A percentile compares a stretch with the other conserved stretches of the same genome.
Evolutionary conservation across 2,888 invertebrate genomes (phyloP).

Genomic region (Synanthedon formicaeformis): DNA sequence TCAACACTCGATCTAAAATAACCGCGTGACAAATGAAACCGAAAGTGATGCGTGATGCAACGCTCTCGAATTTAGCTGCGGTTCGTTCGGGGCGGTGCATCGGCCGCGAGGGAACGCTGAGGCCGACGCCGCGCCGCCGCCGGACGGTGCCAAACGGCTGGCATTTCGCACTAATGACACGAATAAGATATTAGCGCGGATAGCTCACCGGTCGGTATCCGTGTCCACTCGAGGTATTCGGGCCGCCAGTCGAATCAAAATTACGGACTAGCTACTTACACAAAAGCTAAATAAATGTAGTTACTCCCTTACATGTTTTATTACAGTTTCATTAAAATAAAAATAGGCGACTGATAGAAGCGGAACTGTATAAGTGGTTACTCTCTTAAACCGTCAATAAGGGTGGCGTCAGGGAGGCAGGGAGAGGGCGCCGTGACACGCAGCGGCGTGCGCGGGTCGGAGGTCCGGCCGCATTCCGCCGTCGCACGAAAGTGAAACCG

Average conservation of each 20-base stretch:
- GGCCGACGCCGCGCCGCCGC: constrained; percentile 23
- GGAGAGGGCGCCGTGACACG: constrained; percentile 25
- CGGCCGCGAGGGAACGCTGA: constrained; percentile 49
- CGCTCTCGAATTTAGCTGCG: constrained; percentile 62
- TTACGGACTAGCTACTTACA: constrained; percentile 21
- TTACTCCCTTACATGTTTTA: no score
- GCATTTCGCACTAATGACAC: constrained; percentile 70
- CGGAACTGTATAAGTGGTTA: neutral
- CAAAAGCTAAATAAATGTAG: no score
- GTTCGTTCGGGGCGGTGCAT: constrained; percentile 52
- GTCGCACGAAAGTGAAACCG: constrained; percentile 67
- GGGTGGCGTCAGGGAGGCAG: constrained; percentile 12
- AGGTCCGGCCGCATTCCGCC: constrained; percentile 67
- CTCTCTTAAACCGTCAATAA: neutral
- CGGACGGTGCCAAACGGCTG: constrained; percentile 58
- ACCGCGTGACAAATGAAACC: constrained; percentile 66
- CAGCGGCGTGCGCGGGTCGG: constrained; percentile 45
- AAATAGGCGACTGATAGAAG: no score
- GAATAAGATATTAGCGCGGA: constrained; percentile 67
- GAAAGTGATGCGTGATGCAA: constrained; percentile 69
- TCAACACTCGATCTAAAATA: constrained; percentile 65
- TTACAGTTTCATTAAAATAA: no score
- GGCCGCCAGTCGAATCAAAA: constrained; percentile 44
- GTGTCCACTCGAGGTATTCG: constrained; percentile 40
- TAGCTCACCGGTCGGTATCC: constrained; percentile 41